phyloP scores from a whole-genome alignment of 2,113 vertebrate species.

The Neotoma lepida region DNA sequence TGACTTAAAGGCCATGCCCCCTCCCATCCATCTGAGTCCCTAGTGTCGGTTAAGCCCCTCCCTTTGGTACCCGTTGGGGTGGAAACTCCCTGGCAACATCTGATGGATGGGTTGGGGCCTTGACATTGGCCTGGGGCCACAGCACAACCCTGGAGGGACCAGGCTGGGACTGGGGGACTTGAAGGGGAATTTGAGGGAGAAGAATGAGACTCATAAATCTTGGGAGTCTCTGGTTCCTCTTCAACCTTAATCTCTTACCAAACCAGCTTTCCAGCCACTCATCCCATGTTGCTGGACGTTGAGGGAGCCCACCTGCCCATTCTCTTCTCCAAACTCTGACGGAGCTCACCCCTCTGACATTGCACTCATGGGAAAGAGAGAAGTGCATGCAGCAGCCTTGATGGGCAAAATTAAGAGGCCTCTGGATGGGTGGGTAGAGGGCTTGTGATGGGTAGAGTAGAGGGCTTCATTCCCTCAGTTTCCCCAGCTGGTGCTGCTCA shows the following conservation, averaged over 20 bases:
- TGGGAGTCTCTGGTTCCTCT: slow-evolving; percentile 34
- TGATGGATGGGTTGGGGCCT: slow-evolving; percentile 69
- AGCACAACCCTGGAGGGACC: slow-evolving; percentile 61
- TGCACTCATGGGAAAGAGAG: background rate
- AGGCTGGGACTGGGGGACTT: slow-evolving; percentile 45
- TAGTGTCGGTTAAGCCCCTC: slow-evolving; percentile 38
- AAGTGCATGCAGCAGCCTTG: background rate
- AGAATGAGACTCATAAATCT: slow-evolving; percentile 71
- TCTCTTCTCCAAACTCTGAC: background rate
- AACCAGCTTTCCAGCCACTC: slow-evolving; percentile 67
- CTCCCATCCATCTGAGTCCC: slow-evolving; percentile 46
- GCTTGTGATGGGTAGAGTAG: background rate
- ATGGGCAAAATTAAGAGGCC: slow-evolving; percentile 6
- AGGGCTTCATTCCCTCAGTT: slow-evolving; percentile 32
- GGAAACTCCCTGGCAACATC: slow-evolving; percentile 75
- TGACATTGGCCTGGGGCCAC: slow-evolving; percentile 69
- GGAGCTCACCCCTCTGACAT: background rate
- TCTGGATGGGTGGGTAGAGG: background rate
- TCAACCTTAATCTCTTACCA: slow-evolving; percentile 70
- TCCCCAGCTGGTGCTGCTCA: slow-evolving; percentile 36
- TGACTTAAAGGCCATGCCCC: slow-evolving; percentile 30
- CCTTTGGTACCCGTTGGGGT: slow-evolving; percentile 67
- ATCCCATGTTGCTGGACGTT: background rate
- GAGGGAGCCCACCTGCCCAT: slow-evolving; percentile 17
- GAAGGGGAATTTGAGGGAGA: slow-evolving; percentile 71